Conservation (phyloP, 2,797 vertebrate genomes). For the Notolabrus celidotus region DNA sequence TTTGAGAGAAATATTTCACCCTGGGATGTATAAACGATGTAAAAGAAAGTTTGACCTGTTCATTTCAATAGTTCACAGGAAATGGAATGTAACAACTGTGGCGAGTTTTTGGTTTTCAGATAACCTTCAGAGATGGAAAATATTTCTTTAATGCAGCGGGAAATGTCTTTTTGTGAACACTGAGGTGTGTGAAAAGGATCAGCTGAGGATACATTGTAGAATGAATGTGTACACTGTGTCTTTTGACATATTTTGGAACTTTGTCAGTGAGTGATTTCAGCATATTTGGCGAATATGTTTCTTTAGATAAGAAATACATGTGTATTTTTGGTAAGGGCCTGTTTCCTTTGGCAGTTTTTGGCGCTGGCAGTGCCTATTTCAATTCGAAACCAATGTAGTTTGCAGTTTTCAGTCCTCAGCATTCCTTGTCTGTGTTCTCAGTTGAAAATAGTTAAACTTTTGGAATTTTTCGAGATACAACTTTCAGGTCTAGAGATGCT, state of each 20-base stretch:
- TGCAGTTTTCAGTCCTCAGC: too few species aligned
- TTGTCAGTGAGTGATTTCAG: background rate
- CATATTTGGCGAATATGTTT: background rate
- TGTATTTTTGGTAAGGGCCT: too few species aligned
- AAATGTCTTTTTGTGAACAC: background rate
- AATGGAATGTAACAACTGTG: background rate
- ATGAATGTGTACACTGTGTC: background rate
- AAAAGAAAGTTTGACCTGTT: constrained; percentile 1
- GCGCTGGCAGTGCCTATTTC: too few species aligned
- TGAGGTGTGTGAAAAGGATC: background rate
- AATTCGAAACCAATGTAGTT: too few species aligned
- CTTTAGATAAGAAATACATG: too few species aligned
- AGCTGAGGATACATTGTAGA: background rate
- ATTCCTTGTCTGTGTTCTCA: too few species aligned
- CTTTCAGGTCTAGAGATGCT: too few species aligned
- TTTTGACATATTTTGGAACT: background rate
- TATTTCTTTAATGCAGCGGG: background rate
- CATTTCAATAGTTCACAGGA: constrained; percentile 3
- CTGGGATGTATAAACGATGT: constrained; percentile 16
- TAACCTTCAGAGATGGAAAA: constrained; percentile 1
- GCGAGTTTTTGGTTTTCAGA: background rate
- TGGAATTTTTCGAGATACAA: too few species aligned
- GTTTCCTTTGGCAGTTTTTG: too few species aligned
- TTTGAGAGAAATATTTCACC: constrained; percentile 34
- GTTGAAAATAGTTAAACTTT: too few species aligned